Evolutionary conservation across 2,888 invertebrate species (phyloP), one percentile per base, ranked within the genome.

Genomic region (Morpho deidamia): DNA sequence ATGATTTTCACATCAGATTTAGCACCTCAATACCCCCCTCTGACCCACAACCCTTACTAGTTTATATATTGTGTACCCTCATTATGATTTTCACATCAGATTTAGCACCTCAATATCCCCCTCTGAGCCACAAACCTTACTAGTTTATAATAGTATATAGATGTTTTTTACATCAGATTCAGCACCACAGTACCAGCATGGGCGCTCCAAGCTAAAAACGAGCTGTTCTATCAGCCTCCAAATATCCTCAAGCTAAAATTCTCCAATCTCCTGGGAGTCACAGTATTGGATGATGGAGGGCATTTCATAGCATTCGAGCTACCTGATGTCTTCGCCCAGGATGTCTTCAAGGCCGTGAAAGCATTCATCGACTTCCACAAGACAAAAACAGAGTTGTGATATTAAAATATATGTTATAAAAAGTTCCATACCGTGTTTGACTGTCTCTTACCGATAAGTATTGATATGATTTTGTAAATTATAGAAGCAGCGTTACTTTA

Each of bases 261-360:
- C 69, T 68, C 69, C 1, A 94, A 95, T 68, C 67, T 96, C 5
- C 81, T 94, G 7, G 92, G 93, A 47, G 90, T 91, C 59, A 92
- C 90, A 0, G 88, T 92, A 44, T 75, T 92, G 58, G 72, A 86
- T 0, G 75, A 90, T 5, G 95, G 95, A 1, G 97, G 97, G 0
- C 97, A 97, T 76, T 97, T 96, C 81, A 92, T 94, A 0, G 95
- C 95, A 0, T 85, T 95, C 47, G 95, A 97, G 75, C 82, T 91
- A 54, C 96, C 96, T 0, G 69, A 91, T 55, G 65, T 92, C 0
- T 72, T 96, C 8, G 91, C 94, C 32, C 77, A 91, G 1, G 95
- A 96, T 69, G 75, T 97, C 0, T 66, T 71, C 43, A 62, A 61
- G 23, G 72, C 75, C 8, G 61, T 74, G 0, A 46, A 51, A 1